Evolutionary conservation across 2,888 invertebrate species (phyloP), one percentile per base, ranked within the genome.

Genomic region (Zele albiditarsus): DNA sequence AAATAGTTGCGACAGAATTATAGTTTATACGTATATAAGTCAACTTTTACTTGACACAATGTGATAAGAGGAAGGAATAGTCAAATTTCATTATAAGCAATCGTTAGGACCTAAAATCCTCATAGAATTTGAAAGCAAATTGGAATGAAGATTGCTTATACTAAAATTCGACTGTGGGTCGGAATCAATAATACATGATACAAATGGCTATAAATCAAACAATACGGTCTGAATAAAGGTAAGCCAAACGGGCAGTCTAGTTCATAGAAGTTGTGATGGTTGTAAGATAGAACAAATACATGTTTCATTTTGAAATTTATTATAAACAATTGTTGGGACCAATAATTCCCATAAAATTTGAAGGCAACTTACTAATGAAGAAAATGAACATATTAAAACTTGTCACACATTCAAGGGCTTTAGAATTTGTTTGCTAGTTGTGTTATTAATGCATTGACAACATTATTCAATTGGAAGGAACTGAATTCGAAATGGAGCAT

Each of bases 261-360:
- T n/a, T n/a, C n/a, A 31, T 31, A 2, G 8, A 31, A 2, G 8
- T 31, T 38, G 2, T 38, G 8, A 6, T 38, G 12, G 38, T 38
- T 38, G 38, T 2, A 8, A 38, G 12, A 38, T 8, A 12, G 1
- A 12, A 38, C 38, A 38, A 31, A 31, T 8, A 38, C 12, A 2
- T 38, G 12, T 38, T 0, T 38, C 12, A 38, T 38, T 38, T 38
- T 38, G 12, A 38, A 38, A 12, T 38, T 38, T 12, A 12, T 38
- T 38, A 38, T 38, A 12, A 38, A 38, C 2, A 38, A 38, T 38
- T 38, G 38, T 38, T 46, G 46, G 46, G 46, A 46, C n/a, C 46
- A 46, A 46, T n/a, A 46, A 46, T 58, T 67, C 62, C 62, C 63
- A 70, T 70, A 33, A n/a, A 16, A 46, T 5, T 46, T n/a, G n/a